Evolutionary conservation across 2,797 vertebrate genomes (phyloP), one percentile per base, ranked within the genome.

Genomic region (Hyperoplus lanceolatus): DNA sequence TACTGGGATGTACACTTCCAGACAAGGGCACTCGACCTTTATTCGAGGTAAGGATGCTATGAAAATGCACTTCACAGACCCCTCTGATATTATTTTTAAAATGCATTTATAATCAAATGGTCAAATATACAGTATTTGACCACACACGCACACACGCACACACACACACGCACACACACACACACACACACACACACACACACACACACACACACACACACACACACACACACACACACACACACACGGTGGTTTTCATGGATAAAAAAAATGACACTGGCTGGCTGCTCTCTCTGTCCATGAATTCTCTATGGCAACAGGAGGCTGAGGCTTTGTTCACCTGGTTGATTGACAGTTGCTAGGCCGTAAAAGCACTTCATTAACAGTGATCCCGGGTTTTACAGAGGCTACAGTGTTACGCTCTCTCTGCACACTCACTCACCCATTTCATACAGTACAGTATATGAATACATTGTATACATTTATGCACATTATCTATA

Each of bases 1-100:
- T 97, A 59, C 92, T 96, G 91, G 95, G 95, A 88, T 97, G 96
- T 87, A 90, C 94, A 11, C 83, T 97, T 93, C 94, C 93, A 75
- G 90, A 92, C 86, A 96, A 96, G 88, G 90, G 93, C 85, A 75
- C 91, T 49, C 91, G 94, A 83, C 88, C 94, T 77, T 79, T 92
- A 87, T 90, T 95, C 56, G 93, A 96, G 96, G 96, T 97, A 90
- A 92, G 92, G 65, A 72, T 0, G 58, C 84, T 70, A 21, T 62
- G 39, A 2, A 58, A 63, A 29, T 6, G 36, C 15, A 69, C n/a
- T 61, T 55, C 1, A 43, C 12, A 14, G 12, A 55, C 14, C 54
- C 39, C 11, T 6, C 2, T 46, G 1, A 3, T 9, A 11, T 8
- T 5, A 61, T 21, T 5, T 5, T n/a, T 18, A 38, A 39, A 6